phyloP scores from a whole-genome alignment of 2,888 invertebrate species.

The Allolobophora icterica region DNA sequence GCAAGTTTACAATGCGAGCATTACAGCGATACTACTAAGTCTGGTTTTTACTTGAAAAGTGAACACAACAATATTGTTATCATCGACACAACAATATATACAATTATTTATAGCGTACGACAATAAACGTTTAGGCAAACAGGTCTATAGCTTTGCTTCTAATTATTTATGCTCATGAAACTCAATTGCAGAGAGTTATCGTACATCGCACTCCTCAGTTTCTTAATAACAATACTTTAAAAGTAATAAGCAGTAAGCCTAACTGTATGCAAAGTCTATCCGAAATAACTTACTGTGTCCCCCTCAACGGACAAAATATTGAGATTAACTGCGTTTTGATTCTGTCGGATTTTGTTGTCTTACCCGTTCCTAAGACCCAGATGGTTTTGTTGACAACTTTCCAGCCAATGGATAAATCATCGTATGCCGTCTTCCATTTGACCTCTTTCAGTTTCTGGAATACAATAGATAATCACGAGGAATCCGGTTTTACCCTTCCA shows the following conservation, averaged over 20 bases:
- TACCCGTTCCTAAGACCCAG: constrained; percentile 44
- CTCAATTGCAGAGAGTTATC: neutral
- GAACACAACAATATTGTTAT: neutral
- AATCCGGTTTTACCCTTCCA: neutral
- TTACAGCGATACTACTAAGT: neutral
- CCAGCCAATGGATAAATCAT: constrained; percentile 31
- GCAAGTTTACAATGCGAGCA: constrained; percentile 27
- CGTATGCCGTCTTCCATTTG: constrained; percentile 40
- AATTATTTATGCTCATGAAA: neutral
- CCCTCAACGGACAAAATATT: neutral
- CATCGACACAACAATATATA: neutral
- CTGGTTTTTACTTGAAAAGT: neutral
- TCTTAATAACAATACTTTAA: neutral
- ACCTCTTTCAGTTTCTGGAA: constrained; percentile 44
- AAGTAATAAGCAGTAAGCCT: neutral
- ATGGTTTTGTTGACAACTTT: constrained; percentile 39
- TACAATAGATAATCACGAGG: neutral
- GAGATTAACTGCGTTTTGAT: neutral
- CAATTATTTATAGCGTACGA: neutral
- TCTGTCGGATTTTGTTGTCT: neutral
- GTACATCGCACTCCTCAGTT: neutral
- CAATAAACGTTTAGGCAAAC: too few relatives aligned
- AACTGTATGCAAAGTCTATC: neutral
- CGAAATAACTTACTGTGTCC: neutral
- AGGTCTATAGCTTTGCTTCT: too few relatives aligned